phyloP scores from a whole-genome alignment of 1,140 invertebrate species.

The Piezodorus guildinii region DNA sequence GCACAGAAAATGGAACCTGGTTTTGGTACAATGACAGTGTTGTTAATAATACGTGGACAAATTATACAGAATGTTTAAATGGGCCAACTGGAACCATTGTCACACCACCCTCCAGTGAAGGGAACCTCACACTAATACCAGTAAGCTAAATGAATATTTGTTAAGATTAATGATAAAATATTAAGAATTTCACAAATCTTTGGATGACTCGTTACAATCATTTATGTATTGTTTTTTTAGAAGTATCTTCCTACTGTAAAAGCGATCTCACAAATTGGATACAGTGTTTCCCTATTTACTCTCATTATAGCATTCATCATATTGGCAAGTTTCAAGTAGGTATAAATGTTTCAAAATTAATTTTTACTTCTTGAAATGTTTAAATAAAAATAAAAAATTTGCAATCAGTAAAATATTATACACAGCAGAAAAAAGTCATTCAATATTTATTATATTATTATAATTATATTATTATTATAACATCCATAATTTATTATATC shows the following conservation, averaged over 20 bases:
- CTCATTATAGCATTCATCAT: constrained; percentile 52
- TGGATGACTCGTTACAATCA: background rate
- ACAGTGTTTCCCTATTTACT: constrained; percentile 51
- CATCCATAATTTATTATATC: no score
- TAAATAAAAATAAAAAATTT: background rate
- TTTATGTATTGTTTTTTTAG: constrained; percentile 33
- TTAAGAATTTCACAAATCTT: no score
- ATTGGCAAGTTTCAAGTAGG: constrained; percentile 56
- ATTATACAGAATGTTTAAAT: constrained; percentile 39
- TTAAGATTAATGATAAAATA: background rate
- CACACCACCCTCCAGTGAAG: background rate
- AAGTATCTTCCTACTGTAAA: constrained; percentile 48
- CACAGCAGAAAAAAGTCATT: background rate
- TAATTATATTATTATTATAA: no score
- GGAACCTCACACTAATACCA: constrained; percentile 1
- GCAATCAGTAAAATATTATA: background rate
- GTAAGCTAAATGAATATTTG: background rate
- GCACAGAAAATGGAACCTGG: constrained; percentile 45
- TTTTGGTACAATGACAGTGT: constrained; percentile 33
- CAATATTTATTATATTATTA: no score
- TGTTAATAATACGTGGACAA: constrained; percentile 42
- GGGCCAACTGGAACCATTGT: background rate
- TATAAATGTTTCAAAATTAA: constrained; percentile 25
- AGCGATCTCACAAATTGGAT: constrained; percentile 54
- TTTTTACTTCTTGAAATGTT: background rate